Evolutionary conservation across 2,888 invertebrate species (phyloP), one percentile per base, ranked within the genome.

Genomic region (Cosmia trapezina): DNA sequence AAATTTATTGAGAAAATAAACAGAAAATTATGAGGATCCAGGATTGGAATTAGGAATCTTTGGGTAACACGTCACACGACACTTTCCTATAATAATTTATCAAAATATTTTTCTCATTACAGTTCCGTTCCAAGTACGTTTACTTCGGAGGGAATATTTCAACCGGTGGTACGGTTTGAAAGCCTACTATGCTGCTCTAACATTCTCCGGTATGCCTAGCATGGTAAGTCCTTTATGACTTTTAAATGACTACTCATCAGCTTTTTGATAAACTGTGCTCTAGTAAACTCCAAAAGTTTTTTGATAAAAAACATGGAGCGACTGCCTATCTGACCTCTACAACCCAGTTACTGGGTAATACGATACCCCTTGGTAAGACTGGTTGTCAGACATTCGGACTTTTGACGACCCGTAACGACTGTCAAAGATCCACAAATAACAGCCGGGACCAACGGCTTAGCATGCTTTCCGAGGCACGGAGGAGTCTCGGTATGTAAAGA

Each of bases 161-260:
- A 97, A 97, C 86, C 94, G 97, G 37, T 97, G 97, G 97, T 97
- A 97, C 89, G 96, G 97, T 72, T 91, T 97, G 47, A 97, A 97
- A 83, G 96, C 97, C 0, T 97, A 97, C 88, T 97, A 97, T 80
- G 89, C 96, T 17, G 97, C 97, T 0, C 89, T 97, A 19, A 96
- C 97, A 0, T 76, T 97, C 17, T 93, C 97, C 0, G 93, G 94
- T n/a, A 76, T 97, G 28, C 97, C 97, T 17, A 86, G 93, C 28
- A 96, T 97, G 95, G 97, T 97, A 92, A 95, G 96, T 91, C 45
- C 2, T 43, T 17, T 43, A 65, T 28, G 1, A 19, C 8, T 2
- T 45, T 45, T 62, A 3, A 8, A 47, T n/a, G 1, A 12, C 19
- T 1, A 14, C 45, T 28, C 12, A 45, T 47, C 22, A 45, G 17